Percentiles rank a stretch among this genome's conserved stretches.
These are phyloP conservation scores for Pyrrhia umbra DNA, from an alignment of 2,888 invertebrate genomes.

Conservation along the genomic window DNA sequence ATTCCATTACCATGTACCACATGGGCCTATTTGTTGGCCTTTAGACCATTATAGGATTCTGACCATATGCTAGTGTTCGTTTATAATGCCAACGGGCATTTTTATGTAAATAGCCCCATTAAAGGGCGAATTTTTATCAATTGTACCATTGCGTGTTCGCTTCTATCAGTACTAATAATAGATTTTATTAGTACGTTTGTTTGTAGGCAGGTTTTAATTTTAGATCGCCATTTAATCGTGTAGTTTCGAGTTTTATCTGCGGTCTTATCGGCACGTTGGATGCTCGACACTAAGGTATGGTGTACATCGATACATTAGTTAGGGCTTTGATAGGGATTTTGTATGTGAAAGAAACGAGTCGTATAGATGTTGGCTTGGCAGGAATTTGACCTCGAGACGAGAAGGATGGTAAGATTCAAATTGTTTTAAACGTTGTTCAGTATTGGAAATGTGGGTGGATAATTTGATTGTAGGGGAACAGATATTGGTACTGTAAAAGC, in stretches of 20 bases:
- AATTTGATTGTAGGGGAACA: no score
- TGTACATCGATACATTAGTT: constrained; percentile 32
- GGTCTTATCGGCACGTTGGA: constrained; percentile 33
- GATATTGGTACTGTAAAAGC: no score
- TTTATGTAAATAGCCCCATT: constrained; percentile 68
- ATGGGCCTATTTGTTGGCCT: constrained; percentile 21
- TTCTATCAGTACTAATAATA: constrained; percentile 36
- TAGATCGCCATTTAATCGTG: constrained; percentile 31
- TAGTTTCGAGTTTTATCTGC: constrained; percentile 36
- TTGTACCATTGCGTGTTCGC: constrained; percentile 40
- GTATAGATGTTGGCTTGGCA: neutral
- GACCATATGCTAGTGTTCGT: constrained; percentile 20
- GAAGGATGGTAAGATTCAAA: constrained; percentile 1
- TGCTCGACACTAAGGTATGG: constrained; percentile 18
- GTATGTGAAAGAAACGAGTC: constrained; percentile 8
- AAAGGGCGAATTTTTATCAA: constrained; percentile 67
- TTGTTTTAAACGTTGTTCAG: neutral
- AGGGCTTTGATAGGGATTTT: constrained; percentile 31
- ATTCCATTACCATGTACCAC: constrained; percentile 33
- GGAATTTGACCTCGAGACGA: constrained; percentile 11
- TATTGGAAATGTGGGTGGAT: neutral
- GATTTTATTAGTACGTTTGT: constrained; percentile 41
- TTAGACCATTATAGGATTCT: constrained; percentile 26
- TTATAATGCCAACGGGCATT: constrained; percentile 67
- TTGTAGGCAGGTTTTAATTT: constrained; percentile 32